Base-by-base conservation (phyloP, 2,113 vertebrate species). In the Phyllostomus hastatus region DNA sequence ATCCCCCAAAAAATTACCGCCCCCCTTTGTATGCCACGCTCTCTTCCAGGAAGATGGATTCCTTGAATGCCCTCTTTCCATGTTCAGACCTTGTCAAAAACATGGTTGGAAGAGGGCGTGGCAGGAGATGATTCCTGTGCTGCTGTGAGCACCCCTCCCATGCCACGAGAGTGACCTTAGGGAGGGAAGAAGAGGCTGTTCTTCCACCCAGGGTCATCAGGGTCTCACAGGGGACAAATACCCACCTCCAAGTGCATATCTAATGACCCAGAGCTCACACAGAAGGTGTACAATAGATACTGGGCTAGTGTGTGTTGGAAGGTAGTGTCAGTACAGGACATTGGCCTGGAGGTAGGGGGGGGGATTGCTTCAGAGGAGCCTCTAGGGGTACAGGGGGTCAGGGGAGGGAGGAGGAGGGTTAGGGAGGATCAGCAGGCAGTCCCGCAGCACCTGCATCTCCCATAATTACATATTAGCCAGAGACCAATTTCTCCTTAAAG, bases 401-500 rank as follows among this genome's bases (percentile, higher is more conserved):
- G 24, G 57, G 88, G 12, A 87, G 28, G 16, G 43, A 52, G 12
- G n/a, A 41, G 16, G 41, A 20, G 24, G 41, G 43, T 22, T 41
- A 17, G 69, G 67, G 15, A 17, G 28, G 19, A 38, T 22, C n/a
- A 61, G 69, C 4, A 3, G 24, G 66, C 46, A 59, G 59, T 22
- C 24, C 59, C 28, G 57, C 24, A 48, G 38, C 12, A 1, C 75
- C 81, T 76, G 48, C 41, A 6, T 46, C 50, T 75, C 69, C 20
- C 54, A 43, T 66, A 35, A 84, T 46, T 52, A 84, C 76, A 64
- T 12, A 64, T 41, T 54, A 79, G 70, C 61, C 83, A 72, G 61
- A 72, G 69, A 88, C 61, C 88, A 72, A 84, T 84, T 91, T 91
- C 41, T 88, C 92, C 83, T 88, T 69, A 81, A 83, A 83, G 15